Evolutionary conservation across 1,140 invertebrate genomes (phyloP).

Genomic region (Microvelia longipes): DNA sequence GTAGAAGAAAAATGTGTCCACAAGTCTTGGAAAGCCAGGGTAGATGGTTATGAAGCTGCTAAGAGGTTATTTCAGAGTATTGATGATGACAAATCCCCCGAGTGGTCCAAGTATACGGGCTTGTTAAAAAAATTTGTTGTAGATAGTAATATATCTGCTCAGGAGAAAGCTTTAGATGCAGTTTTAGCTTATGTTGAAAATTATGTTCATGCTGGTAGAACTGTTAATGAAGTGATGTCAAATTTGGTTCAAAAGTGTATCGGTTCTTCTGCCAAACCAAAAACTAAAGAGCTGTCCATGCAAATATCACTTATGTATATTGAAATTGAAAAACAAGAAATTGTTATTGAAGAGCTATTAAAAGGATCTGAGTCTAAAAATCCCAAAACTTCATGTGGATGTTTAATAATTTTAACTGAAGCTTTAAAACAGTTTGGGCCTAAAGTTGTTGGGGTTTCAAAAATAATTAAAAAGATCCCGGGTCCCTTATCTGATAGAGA

Average conservation of each 20-base stretch:
- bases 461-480: slow-evolving; percentile 73
- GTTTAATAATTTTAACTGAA: slow-evolving; percentile 55
- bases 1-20: slow-evolving; percentile 6
- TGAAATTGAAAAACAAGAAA: slow-evolving; percentile 89
- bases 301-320: slow-evolving; percentile 86
- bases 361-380: slow-evolving; percentile 92
- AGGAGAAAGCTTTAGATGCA: slow-evolving; percentile 90
- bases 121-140: slow-evolving; percentile 91
- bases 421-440: slow-evolving; percentile 66
- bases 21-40: slow-evolving; percentile 79
- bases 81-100: slow-evolving; percentile 80
- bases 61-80: slow-evolving; percentile 71
- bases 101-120: slow-evolving; percentile 80
- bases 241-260: slow-evolving; percentile 85
- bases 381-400: slow-evolving; percentile 82
- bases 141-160: slow-evolving; percentile 86
- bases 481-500: slow-evolving; percentile 77
- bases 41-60: slow-evolving; percentile 86
- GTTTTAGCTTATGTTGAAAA: slow-evolving; percentile 80
- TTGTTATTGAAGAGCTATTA: slow-evolving; percentile 75
- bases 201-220: slow-evolving; percentile 67
- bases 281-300: slow-evolving; percentile 77
- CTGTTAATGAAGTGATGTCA: slow-evolving; percentile 72
- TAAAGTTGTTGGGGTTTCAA: slow-evolving; percentile 79
- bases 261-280: slow-evolving; percentile 64